Conservation (phyloP, 2,797 vertebrate species). For the Gobio occitaniae region DNA sequence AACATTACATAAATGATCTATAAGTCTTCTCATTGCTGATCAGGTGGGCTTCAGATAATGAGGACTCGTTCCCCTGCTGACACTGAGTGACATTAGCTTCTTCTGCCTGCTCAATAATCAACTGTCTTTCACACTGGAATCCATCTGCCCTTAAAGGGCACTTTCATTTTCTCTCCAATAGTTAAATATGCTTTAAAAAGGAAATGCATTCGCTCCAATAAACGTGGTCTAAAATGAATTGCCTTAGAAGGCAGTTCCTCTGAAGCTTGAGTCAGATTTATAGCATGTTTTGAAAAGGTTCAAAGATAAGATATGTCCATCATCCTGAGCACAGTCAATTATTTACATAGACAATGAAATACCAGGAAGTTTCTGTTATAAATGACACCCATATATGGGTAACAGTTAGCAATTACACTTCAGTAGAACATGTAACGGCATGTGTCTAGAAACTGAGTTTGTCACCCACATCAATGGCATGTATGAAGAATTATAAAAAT, state of each 20-base stretch:
- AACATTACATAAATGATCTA: constrained; percentile 40
- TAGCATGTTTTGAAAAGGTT: not conserved
- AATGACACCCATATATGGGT: constrained; percentile 38
- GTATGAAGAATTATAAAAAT: constrained; percentile 25
- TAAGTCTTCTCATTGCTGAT: constrained; percentile 22
- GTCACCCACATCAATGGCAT: constrained; percentile 11
- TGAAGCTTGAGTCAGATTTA: constrained; percentile 16
- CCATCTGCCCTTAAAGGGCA: not conserved
- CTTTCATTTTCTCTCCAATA: not conserved
- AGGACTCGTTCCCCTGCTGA: constrained; percentile 10
- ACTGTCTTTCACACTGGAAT: not conserved
- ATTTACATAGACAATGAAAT: constrained; percentile 30
- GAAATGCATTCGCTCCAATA: not conserved
- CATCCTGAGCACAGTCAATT: constrained; percentile 31
- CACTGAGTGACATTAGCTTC: not conserved
- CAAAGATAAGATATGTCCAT: constrained; percentile 27
- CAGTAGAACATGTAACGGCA: constrained; percentile 32
- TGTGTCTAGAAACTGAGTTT: constrained; percentile 27
- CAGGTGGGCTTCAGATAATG: constrained; percentile 34
- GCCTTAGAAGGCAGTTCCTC: constrained; percentile 21
- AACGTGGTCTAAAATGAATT: not conserved
- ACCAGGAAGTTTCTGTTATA: constrained; percentile 35
- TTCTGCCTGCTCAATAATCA: constrained; percentile 19
- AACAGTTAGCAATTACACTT: constrained; percentile 12
- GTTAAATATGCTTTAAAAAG: constrained; percentile 9